A percentile compares a stretch with the other conserved stretches of the same genome.
phyloP scores from a whole-genome alignment of 2,797 vertebrate species.

The Poeciliopsis paucimaculata region DNA sequence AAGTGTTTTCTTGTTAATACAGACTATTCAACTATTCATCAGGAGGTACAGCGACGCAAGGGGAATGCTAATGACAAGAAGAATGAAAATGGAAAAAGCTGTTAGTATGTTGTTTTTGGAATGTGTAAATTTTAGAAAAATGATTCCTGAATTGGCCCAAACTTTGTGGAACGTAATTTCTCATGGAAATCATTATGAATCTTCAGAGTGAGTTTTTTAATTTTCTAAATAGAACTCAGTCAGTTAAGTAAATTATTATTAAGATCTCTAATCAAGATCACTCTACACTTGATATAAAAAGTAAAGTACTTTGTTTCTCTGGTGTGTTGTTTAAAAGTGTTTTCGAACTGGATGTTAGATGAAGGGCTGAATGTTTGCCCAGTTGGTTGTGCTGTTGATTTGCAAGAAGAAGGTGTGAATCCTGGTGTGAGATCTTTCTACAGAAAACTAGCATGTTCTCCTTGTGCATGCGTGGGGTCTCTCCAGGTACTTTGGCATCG shows the following conservation, averaged over 20 bases:
- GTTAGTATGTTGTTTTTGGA: background rate
- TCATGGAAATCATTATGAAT: background rate
- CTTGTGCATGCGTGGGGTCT: background rate
- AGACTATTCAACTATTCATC: background rate
- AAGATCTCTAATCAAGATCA: background rate
- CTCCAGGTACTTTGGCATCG: background rate
- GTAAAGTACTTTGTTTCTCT: background rate
- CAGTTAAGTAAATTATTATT: background rate
- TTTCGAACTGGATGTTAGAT: background rate
- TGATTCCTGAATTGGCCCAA: background rate
- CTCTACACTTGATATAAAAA: background rate
- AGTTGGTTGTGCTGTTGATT: background rate
- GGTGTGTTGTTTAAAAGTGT: background rate
- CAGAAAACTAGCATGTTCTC: background rate
- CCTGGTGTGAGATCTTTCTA: background rate
- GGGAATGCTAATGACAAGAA: background rate
- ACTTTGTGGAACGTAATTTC: background rate
- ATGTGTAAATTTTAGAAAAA: background rate
- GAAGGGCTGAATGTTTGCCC: background rate
- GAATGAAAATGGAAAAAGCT: background rate
- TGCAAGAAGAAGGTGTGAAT: background rate
- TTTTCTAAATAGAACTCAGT: background rate
- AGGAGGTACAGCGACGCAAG: background rate
- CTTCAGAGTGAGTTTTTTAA: background rate
- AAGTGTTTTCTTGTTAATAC: constrained; percentile 1